Conservation (phyloP, 1,140 invertebrate genomes). For the Drosophila sp. region DNA sequence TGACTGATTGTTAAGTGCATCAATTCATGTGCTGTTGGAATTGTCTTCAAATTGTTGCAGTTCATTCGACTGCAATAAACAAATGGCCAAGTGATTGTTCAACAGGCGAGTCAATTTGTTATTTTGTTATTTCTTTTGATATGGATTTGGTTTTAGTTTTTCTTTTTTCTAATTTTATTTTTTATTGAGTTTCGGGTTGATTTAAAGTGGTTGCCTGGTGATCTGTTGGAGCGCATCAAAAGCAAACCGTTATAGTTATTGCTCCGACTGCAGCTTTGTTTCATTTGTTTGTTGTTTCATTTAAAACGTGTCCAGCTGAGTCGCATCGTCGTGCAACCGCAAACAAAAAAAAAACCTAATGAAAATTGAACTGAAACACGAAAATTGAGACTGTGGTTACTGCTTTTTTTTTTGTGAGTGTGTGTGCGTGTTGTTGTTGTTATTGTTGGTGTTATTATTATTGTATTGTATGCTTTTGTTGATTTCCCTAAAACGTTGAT, state of each 20-base stretch:
- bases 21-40: slow-evolving; percentile 3
- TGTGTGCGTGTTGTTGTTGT: background rate
- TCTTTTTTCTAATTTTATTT: slow-evolving; percentile 33
- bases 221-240: slow-evolving; percentile 66
- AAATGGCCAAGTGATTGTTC: slow-evolving; percentile 73
- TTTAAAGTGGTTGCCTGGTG: slow-evolving; percentile 49
- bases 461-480: slow-evolving; percentile 50
- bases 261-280: slow-evolving; percentile 7
- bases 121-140: slow-evolving; percentile 43
- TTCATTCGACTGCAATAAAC: slow-evolving; percentile 64
- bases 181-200: slow-evolving; percentile 52
- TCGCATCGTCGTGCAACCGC: slow-evolving; percentile 57
- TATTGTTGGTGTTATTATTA: slow-evolving; percentile 20
- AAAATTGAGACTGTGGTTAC: slow-evolving; percentile 76
- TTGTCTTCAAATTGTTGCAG: slow-evolving; percentile 53
- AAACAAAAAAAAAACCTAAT: slow-evolving; percentile 54
- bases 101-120: slow-evolving; percentile 66
- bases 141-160: background rate
- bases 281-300: slow-evolving; percentile 60
- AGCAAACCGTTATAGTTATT: slow-evolving; percentile 41
- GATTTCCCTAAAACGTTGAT: slow-evolving; percentile 81
- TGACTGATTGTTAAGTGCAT: slow-evolving; percentile 1
- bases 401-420: slow-evolving; percentile 48
- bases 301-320: slow-evolving; percentile 71
- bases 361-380: slow-evolving; percentile 76